These are phyloP conservation scores for Amblyraja radiata DNA, from an alignment of 2,797 vertebrate species.

Conservation along the genomic window DNA sequence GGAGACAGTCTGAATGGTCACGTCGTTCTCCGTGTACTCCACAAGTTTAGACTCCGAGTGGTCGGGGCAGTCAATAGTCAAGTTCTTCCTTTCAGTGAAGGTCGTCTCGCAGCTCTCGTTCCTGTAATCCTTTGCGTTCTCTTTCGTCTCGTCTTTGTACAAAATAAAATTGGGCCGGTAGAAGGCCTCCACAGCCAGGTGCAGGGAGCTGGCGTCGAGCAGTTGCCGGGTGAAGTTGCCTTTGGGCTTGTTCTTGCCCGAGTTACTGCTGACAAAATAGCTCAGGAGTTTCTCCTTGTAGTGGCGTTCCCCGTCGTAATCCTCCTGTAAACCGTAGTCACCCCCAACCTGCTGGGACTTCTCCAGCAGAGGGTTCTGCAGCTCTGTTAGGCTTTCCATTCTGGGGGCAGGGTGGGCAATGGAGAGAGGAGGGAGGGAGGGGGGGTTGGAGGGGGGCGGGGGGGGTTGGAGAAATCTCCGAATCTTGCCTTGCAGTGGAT, in stretches of 20 bases:
- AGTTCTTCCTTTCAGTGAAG: constrained; percentile 72
- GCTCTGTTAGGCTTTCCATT: constrained; percentile 83
- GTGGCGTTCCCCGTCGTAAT: constrained; percentile 59
- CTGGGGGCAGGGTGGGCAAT: not conserved
- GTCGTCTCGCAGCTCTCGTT: constrained; percentile 80
- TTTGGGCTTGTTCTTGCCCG: constrained; percentile 55
- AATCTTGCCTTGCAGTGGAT: not conserved
- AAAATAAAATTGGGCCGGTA: constrained; percentile 77
- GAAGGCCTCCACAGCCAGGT: constrained; percentile 80
- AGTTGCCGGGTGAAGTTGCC: constrained; percentile 63
- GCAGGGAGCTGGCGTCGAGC: constrained; percentile 81
- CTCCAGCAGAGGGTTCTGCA: constrained; percentile 77
- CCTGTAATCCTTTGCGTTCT: constrained; percentile 75
- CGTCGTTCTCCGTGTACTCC: constrained; percentile 62
- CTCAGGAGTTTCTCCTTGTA: constrained; percentile 76
- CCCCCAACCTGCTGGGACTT: constrained; percentile 63
- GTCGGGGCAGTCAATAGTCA: constrained; percentile 51
- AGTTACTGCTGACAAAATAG: constrained; percentile 67
- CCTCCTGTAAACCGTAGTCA: constrained; percentile 68
- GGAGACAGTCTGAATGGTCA: constrained; percentile 81
- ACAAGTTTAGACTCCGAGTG: constrained; percentile 44
- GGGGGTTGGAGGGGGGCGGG: not conserved
- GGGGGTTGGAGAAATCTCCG: no score
- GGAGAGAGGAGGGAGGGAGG: not conserved
- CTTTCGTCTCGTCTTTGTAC: constrained; percentile 66